Evolutionary conservation across 2,797 vertebrate genomes (phyloP).

Genomic region (Alfaro cultratus): DNA sequence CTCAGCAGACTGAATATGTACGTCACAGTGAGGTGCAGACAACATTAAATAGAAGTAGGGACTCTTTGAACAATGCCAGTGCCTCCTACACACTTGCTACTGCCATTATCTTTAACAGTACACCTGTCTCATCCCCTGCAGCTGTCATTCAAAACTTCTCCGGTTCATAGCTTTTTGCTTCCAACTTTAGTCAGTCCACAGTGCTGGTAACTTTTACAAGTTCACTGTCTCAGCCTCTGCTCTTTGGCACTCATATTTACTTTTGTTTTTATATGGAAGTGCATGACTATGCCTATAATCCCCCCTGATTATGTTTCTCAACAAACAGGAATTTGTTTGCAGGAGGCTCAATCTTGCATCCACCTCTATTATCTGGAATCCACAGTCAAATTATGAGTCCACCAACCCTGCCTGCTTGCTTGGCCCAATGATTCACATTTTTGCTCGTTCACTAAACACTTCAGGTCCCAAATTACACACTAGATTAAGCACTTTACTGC

Average conservation of each 20-base stretch:
- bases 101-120: slow-evolving; percentile 57
- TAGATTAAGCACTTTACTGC: slow-evolving; percentile 1
- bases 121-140: slow-evolving; percentile 29
- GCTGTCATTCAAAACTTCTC: slow-evolving; percentile 15
- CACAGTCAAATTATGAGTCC: slow-evolving; percentile 30
- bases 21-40: slow-evolving; percentile 16
- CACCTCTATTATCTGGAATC: slow-evolving; percentile 31
- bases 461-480: slow-evolving; percentile 4
- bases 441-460: slow-evolving; percentile 8
- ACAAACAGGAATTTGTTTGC: slow-evolving; percentile 16
- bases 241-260: slow-evolving; percentile 13
- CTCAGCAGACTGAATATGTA: slow-evolving; percentile 31
- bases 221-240: slow-evolving; percentile 19
- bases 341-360: background rate
- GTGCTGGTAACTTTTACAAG: slow-evolving; percentile 18
- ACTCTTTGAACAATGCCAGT: slow-evolving; percentile 43
- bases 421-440: slow-evolving; percentile 27
- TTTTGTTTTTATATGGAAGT: slow-evolving; percentile 14
- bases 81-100: slow-evolving; percentile 18
- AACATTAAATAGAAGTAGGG: slow-evolving; percentile 31
- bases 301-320: slow-evolving; percentile 2
- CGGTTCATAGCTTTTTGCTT: slow-evolving; percentile 21
- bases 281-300: background rate
- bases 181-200: slow-evolving; percentile 14
- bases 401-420: slow-evolving; percentile 11